These are phyloP conservation scores for Pristionchus japonicus DNA, from an alignment of 2,888 invertebrate genomes.

Conservation along the genomic window DNA sequence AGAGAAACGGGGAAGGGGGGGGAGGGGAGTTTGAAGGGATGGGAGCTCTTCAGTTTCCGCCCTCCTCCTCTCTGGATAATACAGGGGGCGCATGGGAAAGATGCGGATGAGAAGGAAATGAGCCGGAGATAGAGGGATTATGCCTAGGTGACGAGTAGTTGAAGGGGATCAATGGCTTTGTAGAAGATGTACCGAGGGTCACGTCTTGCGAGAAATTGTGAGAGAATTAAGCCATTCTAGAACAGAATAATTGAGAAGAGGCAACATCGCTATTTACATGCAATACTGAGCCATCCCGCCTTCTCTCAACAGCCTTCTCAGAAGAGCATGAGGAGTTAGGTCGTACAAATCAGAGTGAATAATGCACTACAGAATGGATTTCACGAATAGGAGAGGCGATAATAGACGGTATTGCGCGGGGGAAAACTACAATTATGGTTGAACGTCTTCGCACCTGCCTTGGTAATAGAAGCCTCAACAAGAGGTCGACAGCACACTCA, in stretches of 20 bases:
- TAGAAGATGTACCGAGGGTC: background rate
- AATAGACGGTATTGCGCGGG: background rate
- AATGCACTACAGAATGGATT: too few species aligned
- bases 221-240: background rate
- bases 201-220: background rate
- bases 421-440: background rate
- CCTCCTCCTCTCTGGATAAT: constrained; percentile 13
- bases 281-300: background rate
- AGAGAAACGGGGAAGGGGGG: background rate
- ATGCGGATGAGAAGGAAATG: background rate
- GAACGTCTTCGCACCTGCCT: background rate
- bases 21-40: background rate
- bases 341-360: too few species aligned
- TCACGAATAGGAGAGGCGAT: background rate
- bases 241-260: background rate
- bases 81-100: background rate
- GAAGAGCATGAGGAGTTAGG: background rate
- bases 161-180: background rate
- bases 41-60: constrained; percentile 21
- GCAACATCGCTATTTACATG: background rate
- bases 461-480: background rate
- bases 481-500: background rate
- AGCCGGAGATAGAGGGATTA: background rate
- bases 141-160: background rate
- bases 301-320: background rate